Percentiles rank a stretch among this genome's conserved stretches.
phyloP scores from a whole-genome alignment of 2,113 vertebrate species.

The Thunnus thynnus region DNA sequence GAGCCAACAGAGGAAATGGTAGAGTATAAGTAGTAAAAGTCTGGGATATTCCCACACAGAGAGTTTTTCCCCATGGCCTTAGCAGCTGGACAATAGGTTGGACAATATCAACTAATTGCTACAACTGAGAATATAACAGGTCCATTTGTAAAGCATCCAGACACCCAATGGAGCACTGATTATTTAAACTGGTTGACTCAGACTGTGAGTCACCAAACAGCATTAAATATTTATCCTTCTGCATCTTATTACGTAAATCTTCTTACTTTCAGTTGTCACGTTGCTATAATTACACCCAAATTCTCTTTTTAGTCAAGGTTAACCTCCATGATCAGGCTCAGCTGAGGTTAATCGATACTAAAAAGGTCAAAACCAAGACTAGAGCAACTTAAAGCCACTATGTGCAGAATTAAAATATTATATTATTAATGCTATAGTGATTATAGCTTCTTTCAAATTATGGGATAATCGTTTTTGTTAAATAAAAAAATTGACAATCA shows the following conservation, averaged over 20 bases:
- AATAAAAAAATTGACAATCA: too few species aligned
- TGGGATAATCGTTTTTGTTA: too few species aligned
- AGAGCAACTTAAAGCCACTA: not conserved
- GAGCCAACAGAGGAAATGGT: constrained; percentile 29
- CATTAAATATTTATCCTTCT: not conserved
- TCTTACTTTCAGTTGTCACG: not conserved
- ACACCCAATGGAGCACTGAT: not conserved
- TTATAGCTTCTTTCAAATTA: too few species aligned
- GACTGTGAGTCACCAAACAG: not conserved
- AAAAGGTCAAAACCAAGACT: not conserved
- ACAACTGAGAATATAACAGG: not conserved
- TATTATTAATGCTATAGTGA: too few species aligned
- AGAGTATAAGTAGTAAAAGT: constrained; percentile 38
- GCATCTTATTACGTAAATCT: too few species aligned
- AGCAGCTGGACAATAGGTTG: constrained; percentile 10
- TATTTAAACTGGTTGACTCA: not conserved
- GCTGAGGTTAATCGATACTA: not conserved
- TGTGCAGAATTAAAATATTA: too few species aligned
- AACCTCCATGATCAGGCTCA: not conserved
- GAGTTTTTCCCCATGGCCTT: constrained; percentile 22
- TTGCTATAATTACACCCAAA: not conserved
- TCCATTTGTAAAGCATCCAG: not conserved
- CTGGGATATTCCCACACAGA: constrained; percentile 31
- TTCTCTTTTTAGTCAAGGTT: not conserved
- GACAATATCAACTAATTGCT: constrained; percentile 2